These are phyloP conservation scores for Megalonaias nervosa DNA, from an alignment of 1,140 invertebrate species.

Conservation along the genomic window DNA sequence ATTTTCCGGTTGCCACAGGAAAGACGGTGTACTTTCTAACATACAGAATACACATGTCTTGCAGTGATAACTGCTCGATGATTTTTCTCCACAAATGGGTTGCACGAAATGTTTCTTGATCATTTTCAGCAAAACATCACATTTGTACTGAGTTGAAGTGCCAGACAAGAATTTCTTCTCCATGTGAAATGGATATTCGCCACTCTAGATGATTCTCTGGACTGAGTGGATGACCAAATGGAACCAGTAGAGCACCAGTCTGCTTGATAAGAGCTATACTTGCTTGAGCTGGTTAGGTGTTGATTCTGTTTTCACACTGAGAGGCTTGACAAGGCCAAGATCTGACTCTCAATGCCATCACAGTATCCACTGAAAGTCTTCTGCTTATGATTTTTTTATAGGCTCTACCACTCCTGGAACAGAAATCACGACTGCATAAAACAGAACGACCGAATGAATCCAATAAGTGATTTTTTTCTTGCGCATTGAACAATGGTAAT, in stretches of 20 bases:
- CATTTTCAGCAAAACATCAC: constrained; percentile 21
- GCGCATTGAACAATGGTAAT: too few relatives aligned
- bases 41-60: constrained; percentile 13
- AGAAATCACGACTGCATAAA: too few relatives aligned
- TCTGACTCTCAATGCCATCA: too few relatives aligned
- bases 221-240: constrained; percentile 5
- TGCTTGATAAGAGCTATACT: too few relatives aligned
- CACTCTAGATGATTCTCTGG: constrained; percentile 12
- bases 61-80: constrained; percentile 6
- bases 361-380: too few relatives aligned
- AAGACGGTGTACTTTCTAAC: constrained; percentile 1
- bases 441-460: too few relatives aligned
- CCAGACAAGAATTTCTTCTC: constrained; percentile 19
- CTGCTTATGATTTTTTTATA: too few relatives aligned
- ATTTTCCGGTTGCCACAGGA: constrained; percentile 6
- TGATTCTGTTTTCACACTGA: too few relatives aligned
- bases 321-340: too few relatives aligned
- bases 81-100: constrained; percentile 3
- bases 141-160: constrained; percentile 16
- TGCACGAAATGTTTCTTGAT: constrained; percentile 3
- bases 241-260: constrained; percentile 10
- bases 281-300: too few relatives aligned
- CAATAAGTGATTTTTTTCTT: too few relatives aligned
- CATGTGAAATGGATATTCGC: constrained; percentile 19
- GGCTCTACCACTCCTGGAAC: too few relatives aligned